Evolutionary conservation across 2,113 vertebrate genomes (phyloP), one percentile per base, ranked within the genome.

Genomic region (Hippolais icterina): DNA sequence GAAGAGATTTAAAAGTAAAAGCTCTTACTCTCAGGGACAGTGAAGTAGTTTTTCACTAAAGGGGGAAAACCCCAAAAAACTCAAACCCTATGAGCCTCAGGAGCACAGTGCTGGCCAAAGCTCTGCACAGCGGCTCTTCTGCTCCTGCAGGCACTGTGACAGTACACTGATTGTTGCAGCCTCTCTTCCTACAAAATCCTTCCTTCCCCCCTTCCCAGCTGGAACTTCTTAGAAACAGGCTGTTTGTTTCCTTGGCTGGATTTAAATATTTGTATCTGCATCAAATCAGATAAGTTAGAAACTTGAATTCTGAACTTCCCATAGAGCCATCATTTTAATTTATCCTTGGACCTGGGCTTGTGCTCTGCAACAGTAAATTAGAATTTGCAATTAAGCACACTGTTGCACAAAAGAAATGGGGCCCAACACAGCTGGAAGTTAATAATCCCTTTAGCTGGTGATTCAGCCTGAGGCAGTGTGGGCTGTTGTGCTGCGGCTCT

Each of bases 201-300:
- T 83, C 49, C 60, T 47, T 41, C 25, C 59, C 65, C 42, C 10
- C 2, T 3, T 78, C 93, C 83, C 85, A 89, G 93, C 92, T 96
- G 92, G 68, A 96, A 68, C 71, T 74, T 81, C 85, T 86, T 83
- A 78, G 85, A 64, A 83, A 66, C 44, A n/a, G 77, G 12, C 93
- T 94, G 39, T 81, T 83, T 81, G 90, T 92, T 90, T 88, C 88
- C 88, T 94, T 81, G 93, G 60, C 83, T 92, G 79, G 64, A 28
- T 90, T 95, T 63, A 91, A 92, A 71, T 93, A 81, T 86, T 95
- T 95, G 76, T 94, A 17, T 96, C 90, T 95, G 83, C 79, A 66
- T 96, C 95, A 92, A 56, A 95, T 96, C 94, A 95, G 96, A 87
- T 93, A 93, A 96, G 85, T 81, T 78, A n/a, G 82, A 77, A 91